These are phyloP conservation scores for Chinchilla lanigera DNA, from an alignment of 2,113 vertebrate genomes.

Conservation along the genomic window DNA sequence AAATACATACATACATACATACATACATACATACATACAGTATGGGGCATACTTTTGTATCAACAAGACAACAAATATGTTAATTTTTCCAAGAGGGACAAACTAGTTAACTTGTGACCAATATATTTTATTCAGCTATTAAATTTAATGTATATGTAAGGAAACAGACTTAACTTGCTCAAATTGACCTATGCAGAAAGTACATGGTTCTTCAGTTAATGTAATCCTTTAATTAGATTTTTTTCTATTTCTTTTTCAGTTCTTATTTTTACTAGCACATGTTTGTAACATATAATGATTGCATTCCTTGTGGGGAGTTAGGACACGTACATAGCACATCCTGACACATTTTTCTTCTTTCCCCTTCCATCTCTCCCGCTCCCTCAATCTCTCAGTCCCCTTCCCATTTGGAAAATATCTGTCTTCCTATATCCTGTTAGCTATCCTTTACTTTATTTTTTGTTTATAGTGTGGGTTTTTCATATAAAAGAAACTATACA, in stretches of 20 bases:
- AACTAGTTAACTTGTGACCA: neutral
- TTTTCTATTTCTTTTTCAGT: neutral
- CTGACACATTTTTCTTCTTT: neutral
- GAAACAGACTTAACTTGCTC: neutral
- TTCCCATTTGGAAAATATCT: neutral
- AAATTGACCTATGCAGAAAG: neutral
- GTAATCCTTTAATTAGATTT: neutral
- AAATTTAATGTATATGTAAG: neutral
- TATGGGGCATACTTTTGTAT: neutral
- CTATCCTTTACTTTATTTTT: neutral
- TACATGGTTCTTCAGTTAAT: neutral
- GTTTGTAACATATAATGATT: neutral
- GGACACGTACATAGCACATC: neutral
- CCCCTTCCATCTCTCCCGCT: neutral
- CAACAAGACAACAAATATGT: neutral
- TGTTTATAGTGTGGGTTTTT: neutral
- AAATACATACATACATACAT: neutral
- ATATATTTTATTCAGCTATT: neutral
- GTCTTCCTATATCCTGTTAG: neutral
- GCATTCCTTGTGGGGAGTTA: neutral
- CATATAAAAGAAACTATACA: neutral
- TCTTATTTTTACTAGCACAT: neutral
- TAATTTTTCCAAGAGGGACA: neutral
- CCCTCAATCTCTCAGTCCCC: neutral
- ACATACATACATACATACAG: no score